phyloP scores from a whole-genome alignment of 2,888 invertebrate species.

The Phaedon cochleariae region DNA sequence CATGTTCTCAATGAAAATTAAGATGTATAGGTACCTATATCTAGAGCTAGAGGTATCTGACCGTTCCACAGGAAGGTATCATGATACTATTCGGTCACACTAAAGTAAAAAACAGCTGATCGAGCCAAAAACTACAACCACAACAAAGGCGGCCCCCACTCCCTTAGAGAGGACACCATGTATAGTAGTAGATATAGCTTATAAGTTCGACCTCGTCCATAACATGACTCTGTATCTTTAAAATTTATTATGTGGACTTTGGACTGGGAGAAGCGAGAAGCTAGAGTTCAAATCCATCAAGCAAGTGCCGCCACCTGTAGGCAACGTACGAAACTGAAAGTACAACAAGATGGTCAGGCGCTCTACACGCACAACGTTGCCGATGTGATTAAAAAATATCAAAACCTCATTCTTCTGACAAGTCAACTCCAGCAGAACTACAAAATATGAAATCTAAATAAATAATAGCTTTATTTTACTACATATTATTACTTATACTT shows the following conservation, averaged over 20 bases:
- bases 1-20: too few species aligned
- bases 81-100: too few species aligned
- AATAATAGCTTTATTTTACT: too few species aligned
- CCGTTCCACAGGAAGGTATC: too few species aligned
- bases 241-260: conserved; percentile 31
- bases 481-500: too few species aligned
- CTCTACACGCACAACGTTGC: conserved; percentile 4
- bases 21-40: too few species aligned
- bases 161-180: not conserved
- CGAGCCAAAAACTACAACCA: not conserved
- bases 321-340: conserved; percentile 16
- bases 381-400: not conserved
- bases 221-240: conserved; percentile 21
- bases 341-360: conserved; percentile 18
- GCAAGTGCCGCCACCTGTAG: conserved; percentile 32
- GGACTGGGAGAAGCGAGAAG: conserved; percentile 25
- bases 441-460: too few species aligned
- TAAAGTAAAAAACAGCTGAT: too few species aligned
- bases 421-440: too few species aligned
- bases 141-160: not conserved
- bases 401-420: not conserved
- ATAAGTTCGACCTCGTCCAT: conserved; percentile 15
- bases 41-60: too few species aligned
- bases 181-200: not conserved
- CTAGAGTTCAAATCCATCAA: conserved; percentile 30